Evolutionary conservation across 37 sponge, comb jelly and placozoan species (phyloP), one percentile per base, ranked within the genome.

Genomic region (Ianthella basta): DNA sequence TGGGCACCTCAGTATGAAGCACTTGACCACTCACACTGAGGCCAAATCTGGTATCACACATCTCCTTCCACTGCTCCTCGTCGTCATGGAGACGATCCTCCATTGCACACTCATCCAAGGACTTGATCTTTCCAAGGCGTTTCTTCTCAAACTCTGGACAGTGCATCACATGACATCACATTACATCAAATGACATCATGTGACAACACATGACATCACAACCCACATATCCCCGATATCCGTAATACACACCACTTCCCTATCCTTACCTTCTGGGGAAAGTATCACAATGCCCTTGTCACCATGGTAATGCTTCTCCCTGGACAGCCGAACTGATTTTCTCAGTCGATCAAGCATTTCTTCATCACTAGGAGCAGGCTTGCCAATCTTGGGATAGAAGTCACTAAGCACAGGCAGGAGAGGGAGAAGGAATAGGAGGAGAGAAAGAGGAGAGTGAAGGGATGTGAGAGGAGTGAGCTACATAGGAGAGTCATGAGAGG

Each of bases 121-220:
- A 85, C 34, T 79, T 63, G 56, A 90, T 90, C 25, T 61, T 50
- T 18, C 90, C 90, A 0, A 90, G 63, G 3, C 90, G 60, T 44
- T 85, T 81, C 55, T 90, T 90, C 83, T 90, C 90, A 84, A 90
- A 90, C 67, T 90, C 90, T 87, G 57, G 0, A 65, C 2, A 27
- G 27, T 15, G 12, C 16, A 44, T 10, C 50, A 44, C 3, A 44
- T 44, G 3, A 8, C 50, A 44, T 44, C 50, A 44, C 50, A 44
- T 44, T 44, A 8, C 50, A 44, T 44, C 50, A 44, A 10, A n/a
- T n/a, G n/a, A n/a, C n/a, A n/a, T n/a, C n/a, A 44, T 44, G 8
- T 44, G 50, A 44, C 50, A 44, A 10, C 50, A 44, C 50, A 44
- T 8, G 6, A 44, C 8, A 8, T 44, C 50, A 3, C 8, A 44